Percentiles rank a stretch among this genome's conserved stretches.
Evolutionary conservation across 2,113 vertebrate species (phyloP).

Genomic region (Reinhardtius hippoglossoides): DNA sequence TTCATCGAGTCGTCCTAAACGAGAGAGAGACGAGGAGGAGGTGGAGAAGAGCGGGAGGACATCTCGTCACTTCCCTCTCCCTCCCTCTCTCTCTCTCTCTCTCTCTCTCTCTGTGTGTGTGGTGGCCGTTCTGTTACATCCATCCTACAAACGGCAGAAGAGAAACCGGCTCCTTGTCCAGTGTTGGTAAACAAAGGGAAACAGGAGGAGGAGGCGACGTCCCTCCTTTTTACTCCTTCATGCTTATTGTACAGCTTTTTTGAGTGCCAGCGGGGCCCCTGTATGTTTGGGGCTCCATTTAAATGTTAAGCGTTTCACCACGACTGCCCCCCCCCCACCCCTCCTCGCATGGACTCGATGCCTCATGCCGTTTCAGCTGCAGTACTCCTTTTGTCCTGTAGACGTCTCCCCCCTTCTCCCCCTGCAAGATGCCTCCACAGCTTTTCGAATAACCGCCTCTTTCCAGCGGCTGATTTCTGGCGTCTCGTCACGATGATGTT

Average conservation of each 20-base stretch:
- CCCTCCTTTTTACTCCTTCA: constrained; percentile 39
- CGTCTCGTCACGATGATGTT: too few species aligned
- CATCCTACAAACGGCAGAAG: constrained; percentile 29
- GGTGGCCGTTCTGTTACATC: not conserved
- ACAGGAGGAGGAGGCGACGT: constrained; percentile 2
- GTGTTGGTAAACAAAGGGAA: constrained; percentile 51
- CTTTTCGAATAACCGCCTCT: constrained; percentile 26
- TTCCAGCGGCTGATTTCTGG: not conserved
- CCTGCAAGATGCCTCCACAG: constrained; percentile 37
- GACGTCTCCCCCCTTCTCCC: constrained; percentile 54
- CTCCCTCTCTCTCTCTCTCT: too few species aligned
- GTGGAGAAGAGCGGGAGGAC: constrained; percentile 42
- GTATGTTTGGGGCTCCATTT: constrained; percentile 55
- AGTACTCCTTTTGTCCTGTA: constrained; percentile 63
- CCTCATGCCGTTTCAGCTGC: constrained; percentile 60
- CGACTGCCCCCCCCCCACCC: not conserved
- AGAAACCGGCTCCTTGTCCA: constrained; percentile 24
- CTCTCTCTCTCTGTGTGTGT: not conserved
- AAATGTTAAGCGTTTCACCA: constrained; percentile 47
- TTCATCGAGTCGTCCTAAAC: constrained; percentile 95
- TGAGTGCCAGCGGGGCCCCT: constrained; percentile 64
- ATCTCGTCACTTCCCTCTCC: constrained; percentile 13
- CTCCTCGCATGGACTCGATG: constrained; percentile 37
- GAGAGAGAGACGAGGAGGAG: constrained; percentile 31
- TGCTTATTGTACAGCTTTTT: constrained; percentile 71